Evolutionary conservation across 1,140 invertebrate species (phyloP).

Genomic region (Drosophila azteca): DNA sequence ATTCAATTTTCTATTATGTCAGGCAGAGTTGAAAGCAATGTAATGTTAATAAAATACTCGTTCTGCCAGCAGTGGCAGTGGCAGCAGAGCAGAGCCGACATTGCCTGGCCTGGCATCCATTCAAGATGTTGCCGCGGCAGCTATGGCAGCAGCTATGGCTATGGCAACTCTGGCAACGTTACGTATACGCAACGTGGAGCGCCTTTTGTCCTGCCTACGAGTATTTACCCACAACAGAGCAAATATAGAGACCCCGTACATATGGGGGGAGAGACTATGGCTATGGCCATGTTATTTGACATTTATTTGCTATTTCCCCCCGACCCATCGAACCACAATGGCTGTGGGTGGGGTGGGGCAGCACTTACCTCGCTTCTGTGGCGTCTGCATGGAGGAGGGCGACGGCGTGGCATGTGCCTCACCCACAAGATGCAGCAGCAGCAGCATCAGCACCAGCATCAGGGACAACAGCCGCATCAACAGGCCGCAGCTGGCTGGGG

Average conservation of each 20-base stretch:
- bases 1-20: constrained; percentile 82
- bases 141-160: too few relatives aligned
- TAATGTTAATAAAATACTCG: constrained; percentile 74
- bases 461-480: constrained; percentile 39
- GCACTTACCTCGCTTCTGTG: constrained; percentile 79
- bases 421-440: constrained; percentile 58
- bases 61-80: constrained; percentile 34
- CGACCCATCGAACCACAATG: constrained; percentile 21
- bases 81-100: constrained; percentile 19
- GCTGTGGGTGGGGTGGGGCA: constrained; percentile 8
- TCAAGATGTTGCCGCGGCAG: constrained; percentile 13
- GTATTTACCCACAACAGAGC: constrained; percentile 57
- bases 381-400: constrained; percentile 76
- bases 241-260: constrained; percentile 35
- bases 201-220: constrained; percentile 63
- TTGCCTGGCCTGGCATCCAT: neutral
- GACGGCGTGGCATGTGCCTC: constrained; percentile 65
- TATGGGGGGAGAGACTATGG: constrained; percentile 18
- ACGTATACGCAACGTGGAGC: constrained; percentile 74
- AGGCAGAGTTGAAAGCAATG: constrained; percentile 72
- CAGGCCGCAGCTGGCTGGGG: constrained; percentile 46
- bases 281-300: constrained; percentile 70
- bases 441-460: constrained; percentile 39
- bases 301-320: constrained; percentile 80
- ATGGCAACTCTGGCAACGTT: constrained; percentile 34